Base-by-base conservation (phyloP, 2,113 vertebrate genomes). In the Danionella cerebrum region DNA sequence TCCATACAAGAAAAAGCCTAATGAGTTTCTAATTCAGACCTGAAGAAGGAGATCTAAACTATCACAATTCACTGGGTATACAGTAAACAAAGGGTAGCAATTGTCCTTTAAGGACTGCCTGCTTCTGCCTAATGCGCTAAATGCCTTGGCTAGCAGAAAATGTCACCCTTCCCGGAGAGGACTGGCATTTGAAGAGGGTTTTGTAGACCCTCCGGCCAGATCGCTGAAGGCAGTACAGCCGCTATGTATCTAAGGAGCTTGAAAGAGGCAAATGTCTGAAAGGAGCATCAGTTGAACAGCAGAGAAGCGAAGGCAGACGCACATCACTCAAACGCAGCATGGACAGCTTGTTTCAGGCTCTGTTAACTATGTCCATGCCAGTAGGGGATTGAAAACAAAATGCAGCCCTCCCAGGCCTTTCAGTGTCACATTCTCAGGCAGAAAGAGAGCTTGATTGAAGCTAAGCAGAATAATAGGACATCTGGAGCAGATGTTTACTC, bases 1-100 rank as follows among this genome's bases (percentile, higher is more conserved):
- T 92, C 90, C 89, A 89, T 85, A 60, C 79, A 79, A 78, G 90
- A 89, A 91, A 90, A 91, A 92, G 93, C 93, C 89, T 90, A 91
- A 91, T 90, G 91, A 89, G 90, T 91, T 93, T 91, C 90, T 71
- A 80, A 77, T 84, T 72, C 62, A 77, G 76, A 83, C 77, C 68
- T 64, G 59, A 76, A 64, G 47, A 82, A 78, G 82, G 77, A 76
- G 78, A 79, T 79, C 67, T 69, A 82, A 83, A 82, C 79, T 83
- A 84, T 82, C 80, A 80, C 78, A 75, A 76, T 78, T 79, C 44
- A 73, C 73, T 65, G 25, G 48, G 39, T 54, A 48, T 74, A 78
- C 12, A 72, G 81, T 70, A 71, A 76, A 78, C 74, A 52, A 19
- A 33, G 38, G 22, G 63, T 16, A 38, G 36, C 79, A 50, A 77